phyloP scores from a whole-genome alignment of 2,797 vertebrate species.

The Darevskia mixta region DNA sequence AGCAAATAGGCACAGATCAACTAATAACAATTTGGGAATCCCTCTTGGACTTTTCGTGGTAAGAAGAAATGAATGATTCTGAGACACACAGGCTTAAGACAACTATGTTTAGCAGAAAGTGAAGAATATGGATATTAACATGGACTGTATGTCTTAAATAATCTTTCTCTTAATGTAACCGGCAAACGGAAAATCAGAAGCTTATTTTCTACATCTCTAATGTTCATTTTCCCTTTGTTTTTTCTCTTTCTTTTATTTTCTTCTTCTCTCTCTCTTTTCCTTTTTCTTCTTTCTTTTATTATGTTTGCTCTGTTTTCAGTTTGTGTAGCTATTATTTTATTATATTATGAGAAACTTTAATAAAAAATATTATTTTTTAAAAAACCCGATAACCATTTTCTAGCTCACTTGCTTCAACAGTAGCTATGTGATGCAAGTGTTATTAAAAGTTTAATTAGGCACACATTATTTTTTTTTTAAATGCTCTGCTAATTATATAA shows the following conservation, averaged over 20 bases:
- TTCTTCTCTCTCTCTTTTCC: conserved; percentile 62
- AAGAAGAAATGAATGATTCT: not conserved
- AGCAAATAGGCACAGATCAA: not conserved
- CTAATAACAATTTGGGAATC: not conserved
- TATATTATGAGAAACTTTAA: too few species aligned
- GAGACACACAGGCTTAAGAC: not conserved
- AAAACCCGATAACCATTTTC: conserved; percentile 69
- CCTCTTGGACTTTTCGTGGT: too few species aligned
- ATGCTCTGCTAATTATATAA: conserved; percentile 78
- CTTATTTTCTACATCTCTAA: too few species aligned
- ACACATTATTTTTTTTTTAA: conserved; percentile 72
- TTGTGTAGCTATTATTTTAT: too few species aligned
- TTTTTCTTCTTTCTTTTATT: conserved; percentile 48
- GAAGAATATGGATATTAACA: too few species aligned
- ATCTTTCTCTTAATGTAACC: too few species aligned
- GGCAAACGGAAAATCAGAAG: too few species aligned
- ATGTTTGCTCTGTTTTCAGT: too few species aligned
- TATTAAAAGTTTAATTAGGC: conserved; percentile 78
- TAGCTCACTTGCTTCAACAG: conserved; percentile 75
- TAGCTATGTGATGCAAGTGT: conserved; percentile 77
- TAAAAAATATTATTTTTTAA: not conserved
- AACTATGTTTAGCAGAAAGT: too few species aligned
- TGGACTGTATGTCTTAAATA: too few species aligned
- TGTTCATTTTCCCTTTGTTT: too few species aligned
- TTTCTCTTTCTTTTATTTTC: too few species aligned